Base-by-base conservation (phyloP, 2,113 vertebrate genomes). In the Lophochroa leadbeateri region DNA sequence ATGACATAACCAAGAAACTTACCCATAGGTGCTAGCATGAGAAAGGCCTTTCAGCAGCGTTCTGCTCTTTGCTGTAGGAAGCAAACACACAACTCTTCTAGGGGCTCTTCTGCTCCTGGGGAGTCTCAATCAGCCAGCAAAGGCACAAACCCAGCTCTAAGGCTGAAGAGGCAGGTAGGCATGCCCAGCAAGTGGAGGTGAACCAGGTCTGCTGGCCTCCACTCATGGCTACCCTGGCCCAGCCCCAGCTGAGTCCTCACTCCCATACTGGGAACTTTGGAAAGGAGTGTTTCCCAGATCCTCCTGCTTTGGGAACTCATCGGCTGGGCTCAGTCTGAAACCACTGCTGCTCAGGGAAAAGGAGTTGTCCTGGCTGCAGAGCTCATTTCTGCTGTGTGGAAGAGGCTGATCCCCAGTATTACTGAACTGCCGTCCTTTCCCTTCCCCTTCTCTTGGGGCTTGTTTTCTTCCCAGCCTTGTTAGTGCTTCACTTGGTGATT, bases 291-390 rank as follows among this genome's bases (percentile, higher is more conserved):
- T 90, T 90, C 74, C 87, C 69, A 87, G 61, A n/a, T 82, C 41
- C 46, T n/a, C 43, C 81, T 80, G 88, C 49, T 41, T 60, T 60
- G 18, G 63, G 67, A 92, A 7, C 82, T 71, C 82, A 13, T 27
- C 2, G 6, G 19, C 50, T 43, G 57, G 75, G 82, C 75, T 94
- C 67, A 17, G 11, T 6, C 25, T 0, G 27, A 55, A 57, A 57
- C 23, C 0, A 0, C 68, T 1, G 5, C 67, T n/a, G 44, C 83
- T 65, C 1, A 0, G 69, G 81, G 77, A 49, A 18, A 52, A 90
- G 64, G 76, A 94, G 37, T 5, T 80, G 44, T 83, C 64, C 69
- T 37, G 63, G 67, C 71, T 72, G 20, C 57, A 55, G n/a, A 86
- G 79, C 27, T 84, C 74, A 46, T n/a, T 49, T 13, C 84, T 82